Conservation (phyloP, 2,888 invertebrate species). For the Atrina japonica region DNA sequence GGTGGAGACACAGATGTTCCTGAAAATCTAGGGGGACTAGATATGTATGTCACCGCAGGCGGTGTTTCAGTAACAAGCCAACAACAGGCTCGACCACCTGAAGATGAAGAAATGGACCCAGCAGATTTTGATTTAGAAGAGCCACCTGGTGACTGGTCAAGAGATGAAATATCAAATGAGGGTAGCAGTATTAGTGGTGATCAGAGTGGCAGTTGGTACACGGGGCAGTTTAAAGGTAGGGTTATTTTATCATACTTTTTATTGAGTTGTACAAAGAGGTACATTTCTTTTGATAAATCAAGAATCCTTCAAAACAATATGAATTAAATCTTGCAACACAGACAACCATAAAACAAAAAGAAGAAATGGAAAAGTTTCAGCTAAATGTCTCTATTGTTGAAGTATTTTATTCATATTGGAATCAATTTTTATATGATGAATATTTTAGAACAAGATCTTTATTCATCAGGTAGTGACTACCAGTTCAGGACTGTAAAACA, state of each 20-base stretch:
- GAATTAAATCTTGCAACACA: no score
- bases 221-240: slow-evolving; percentile 46
- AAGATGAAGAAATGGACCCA: slow-evolving; percentile 4
- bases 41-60: slow-evolving; percentile 39
- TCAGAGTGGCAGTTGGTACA: slow-evolving; percentile 41
- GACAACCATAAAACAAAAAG: no score
- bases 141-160: slow-evolving; percentile 35
- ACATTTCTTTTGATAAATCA: no score
- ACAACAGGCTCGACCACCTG: background rate
- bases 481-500: no score
- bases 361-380: no score
- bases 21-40: slow-evolving; percentile 19
- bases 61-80: slow-evolving; percentile 12
- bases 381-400: no score
- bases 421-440: no score
- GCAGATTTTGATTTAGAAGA: slow-evolving; percentile 18
- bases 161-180: slow-evolving; percentile 38
- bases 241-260: background rate
- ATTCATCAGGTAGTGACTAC: no score
- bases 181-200: slow-evolving; percentile 34
- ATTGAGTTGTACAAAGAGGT: background rate
- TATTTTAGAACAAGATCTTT: no score
- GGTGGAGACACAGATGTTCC: slow-evolving; percentile 8
- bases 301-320: no score
- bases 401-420: no score